Conservation (phyloP, 2,888 invertebrate species). For the Sphinx pinastri region DNA sequence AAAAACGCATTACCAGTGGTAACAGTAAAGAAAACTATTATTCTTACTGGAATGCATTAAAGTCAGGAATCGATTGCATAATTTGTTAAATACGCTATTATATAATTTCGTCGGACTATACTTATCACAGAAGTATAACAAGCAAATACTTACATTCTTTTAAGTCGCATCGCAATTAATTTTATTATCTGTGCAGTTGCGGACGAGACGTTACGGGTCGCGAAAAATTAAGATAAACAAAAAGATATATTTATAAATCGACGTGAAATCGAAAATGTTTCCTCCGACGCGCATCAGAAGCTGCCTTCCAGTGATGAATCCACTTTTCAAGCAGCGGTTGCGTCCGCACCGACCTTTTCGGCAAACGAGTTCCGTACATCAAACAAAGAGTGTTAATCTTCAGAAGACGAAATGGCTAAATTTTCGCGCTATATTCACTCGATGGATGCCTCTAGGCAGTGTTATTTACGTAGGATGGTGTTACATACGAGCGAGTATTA, state of each 20-base stretch:
- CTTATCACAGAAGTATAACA: too few relatives aligned
- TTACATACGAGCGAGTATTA: conserved; percentile 75
- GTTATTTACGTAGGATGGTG: conserved; percentile 84
- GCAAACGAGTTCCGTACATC: conserved; percentile 64
- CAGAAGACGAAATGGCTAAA: conserved; percentile 83
- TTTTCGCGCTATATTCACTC: conserved; percentile 86
- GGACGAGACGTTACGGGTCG: conserved; percentile 2
- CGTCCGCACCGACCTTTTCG: conserved; percentile 75
- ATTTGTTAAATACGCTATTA: neutral
- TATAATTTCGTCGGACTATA: neutral
- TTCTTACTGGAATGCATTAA: neutral
- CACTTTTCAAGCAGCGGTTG: conserved; percentile 68
- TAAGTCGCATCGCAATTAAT: too few relatives aligned
- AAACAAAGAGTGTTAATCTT: conserved; percentile 70
- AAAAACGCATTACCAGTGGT: neutral
- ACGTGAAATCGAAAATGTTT: conserved; percentile 57
- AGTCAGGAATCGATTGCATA: neutral
- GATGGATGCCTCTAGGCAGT: conserved; percentile 88
- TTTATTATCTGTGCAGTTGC: too few relatives aligned
- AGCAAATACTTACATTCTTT: too few relatives aligned
- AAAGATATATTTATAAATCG: conserved; percentile 25
- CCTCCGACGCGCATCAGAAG: conserved; percentile 77
- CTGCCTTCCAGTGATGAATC: conserved; percentile 80
- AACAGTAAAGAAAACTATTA: neutral
- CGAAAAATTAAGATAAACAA: conserved; percentile 27